Evolutionary conservation across 2,797 vertebrate genomes (phyloP).

Genomic region (Prionace glauca): DNA sequence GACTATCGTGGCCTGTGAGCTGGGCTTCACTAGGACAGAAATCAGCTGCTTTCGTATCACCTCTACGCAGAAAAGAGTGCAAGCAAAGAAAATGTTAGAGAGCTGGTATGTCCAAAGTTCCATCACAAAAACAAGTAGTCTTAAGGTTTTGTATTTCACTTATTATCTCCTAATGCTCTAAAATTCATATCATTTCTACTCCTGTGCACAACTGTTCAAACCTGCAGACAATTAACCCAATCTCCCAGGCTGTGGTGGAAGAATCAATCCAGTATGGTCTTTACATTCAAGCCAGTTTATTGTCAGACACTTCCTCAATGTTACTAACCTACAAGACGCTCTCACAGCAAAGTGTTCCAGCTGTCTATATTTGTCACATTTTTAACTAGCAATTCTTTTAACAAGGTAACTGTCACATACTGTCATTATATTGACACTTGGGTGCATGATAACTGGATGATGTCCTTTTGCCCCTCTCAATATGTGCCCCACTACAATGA

Average conservation of each 20-base stretch:
- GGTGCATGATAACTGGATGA: not conserved
- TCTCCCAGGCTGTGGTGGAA: not conserved
- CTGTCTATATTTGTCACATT: no score
- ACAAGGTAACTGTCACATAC: no score
- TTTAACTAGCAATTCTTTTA: no score
- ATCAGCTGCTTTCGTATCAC: conserved; percentile 59
- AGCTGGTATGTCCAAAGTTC: conserved; percentile 55
- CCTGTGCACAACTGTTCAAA: not conserved
- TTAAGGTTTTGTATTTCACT: not conserved
- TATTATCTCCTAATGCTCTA: not conserved
- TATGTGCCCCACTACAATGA: not conserved
- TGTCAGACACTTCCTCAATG: no score
- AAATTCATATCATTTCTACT: not conserved
- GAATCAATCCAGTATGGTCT: no score
- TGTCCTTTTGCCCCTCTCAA: not conserved
- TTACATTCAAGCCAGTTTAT: no score
- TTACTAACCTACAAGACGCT: no score
- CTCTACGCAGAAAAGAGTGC: conserved; percentile 57
- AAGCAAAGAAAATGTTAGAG: conserved; percentile 67
- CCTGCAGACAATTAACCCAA: not conserved
- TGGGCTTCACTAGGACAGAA: conserved; percentile 65
- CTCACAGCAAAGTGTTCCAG: no score
- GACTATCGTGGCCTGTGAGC: conserved; percentile 62
- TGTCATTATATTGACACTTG: no score
- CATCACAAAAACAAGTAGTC: not conserved